These are phyloP conservation scores for Cheilosia urbana DNA, from an alignment of 2,888 invertebrate genomes.

Conservation along the genomic window DNA sequence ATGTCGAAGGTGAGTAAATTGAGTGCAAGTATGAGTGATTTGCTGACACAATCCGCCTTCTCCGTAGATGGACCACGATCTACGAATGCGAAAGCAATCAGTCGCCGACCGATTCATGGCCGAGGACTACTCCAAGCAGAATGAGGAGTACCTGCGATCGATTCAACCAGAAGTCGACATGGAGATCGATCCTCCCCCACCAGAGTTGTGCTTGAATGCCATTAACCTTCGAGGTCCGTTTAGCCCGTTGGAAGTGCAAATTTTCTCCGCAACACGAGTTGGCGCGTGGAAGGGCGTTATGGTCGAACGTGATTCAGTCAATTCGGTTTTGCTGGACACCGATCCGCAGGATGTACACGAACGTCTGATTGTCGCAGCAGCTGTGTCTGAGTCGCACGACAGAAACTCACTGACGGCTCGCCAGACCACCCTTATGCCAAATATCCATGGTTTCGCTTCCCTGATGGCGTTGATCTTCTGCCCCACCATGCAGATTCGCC, in stretches of 20 bases:
- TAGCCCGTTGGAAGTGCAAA: slow-evolving; percentile 91
- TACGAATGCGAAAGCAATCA: slow-evolving; percentile 84
- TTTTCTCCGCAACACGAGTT: slow-evolving; percentile 87
- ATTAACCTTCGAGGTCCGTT: slow-evolving; percentile 89
- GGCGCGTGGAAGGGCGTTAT: slow-evolving; percentile 86
- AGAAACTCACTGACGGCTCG: slow-evolving; percentile 86
- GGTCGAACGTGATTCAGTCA: slow-evolving; percentile 92
- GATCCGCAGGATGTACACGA: slow-evolving; percentile 87
- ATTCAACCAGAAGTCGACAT: slow-evolving; percentile 80
- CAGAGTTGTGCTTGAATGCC: slow-evolving; percentile 76
- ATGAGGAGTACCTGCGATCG: slow-evolving; percentile 80
- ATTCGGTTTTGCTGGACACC: slow-evolving; percentile 92
- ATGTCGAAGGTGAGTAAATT: slow-evolving; percentile 87
- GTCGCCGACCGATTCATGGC: slow-evolving; percentile 72
- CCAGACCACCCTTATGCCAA: slow-evolving; percentile 95
- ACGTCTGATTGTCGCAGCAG: slow-evolving; percentile 86
- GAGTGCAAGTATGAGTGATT: not conserved
- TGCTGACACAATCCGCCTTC: not conserved
- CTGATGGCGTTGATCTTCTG: slow-evolving; percentile 92
- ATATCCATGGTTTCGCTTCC: slow-evolving; percentile 92
- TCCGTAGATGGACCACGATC: slow-evolving; percentile 86
- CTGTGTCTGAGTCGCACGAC: slow-evolving; percentile 85
- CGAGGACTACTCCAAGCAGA: slow-evolving; percentile 78
- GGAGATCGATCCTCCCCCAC: slow-evolving; percentile 81
- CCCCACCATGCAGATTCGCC: slow-evolving; percentile 91